Evolutionary conservation across 2,888 invertebrate genomes (phyloP).

Genomic region (Oasisia sp.): DNA sequence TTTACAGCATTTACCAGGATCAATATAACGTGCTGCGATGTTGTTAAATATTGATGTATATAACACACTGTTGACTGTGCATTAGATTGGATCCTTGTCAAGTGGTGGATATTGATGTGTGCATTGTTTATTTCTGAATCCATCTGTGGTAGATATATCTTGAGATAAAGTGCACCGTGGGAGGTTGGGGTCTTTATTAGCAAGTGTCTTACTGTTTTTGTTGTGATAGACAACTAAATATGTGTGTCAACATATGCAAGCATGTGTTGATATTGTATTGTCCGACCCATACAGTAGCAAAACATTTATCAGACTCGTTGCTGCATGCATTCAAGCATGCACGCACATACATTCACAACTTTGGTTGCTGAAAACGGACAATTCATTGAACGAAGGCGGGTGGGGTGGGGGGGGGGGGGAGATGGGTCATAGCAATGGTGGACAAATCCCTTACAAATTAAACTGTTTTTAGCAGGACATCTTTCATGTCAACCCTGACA

Average conservation of each 20-base stretch:
- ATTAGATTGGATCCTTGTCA: neutral
- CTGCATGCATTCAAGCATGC: conserved; percentile 21
- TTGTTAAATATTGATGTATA: conserved; percentile 18
- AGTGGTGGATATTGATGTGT: neutral
- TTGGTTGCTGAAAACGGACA: conserved; percentile 20
- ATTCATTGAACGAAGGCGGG: conserved; percentile 13
- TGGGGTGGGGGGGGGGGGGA: too few species aligned
- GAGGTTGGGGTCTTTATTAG: neutral
- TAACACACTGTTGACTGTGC: neutral
- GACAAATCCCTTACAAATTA: neutral
- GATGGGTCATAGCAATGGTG: neutral
- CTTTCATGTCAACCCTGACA: conserved; percentile 23
- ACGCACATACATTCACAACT: neutral
- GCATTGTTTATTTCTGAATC: conserved; percentile 18
- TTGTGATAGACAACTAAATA: neutral
- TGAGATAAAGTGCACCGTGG: neutral
- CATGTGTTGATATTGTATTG: conserved; percentile 20
- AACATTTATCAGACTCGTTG: neutral
- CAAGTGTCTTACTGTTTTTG: neutral
- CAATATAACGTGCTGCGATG: conserved; percentile 13
- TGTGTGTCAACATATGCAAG: neutral
- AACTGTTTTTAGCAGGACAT: neutral
- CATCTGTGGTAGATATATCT: conserved; percentile 14
- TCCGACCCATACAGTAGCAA: conserved; percentile 17
- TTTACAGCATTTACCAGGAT: conserved; percentile 8